phyloP scores from a whole-genome alignment of 2,113 vertebrate genomes.

The Cyphomyrus plagiostoma region DNA sequence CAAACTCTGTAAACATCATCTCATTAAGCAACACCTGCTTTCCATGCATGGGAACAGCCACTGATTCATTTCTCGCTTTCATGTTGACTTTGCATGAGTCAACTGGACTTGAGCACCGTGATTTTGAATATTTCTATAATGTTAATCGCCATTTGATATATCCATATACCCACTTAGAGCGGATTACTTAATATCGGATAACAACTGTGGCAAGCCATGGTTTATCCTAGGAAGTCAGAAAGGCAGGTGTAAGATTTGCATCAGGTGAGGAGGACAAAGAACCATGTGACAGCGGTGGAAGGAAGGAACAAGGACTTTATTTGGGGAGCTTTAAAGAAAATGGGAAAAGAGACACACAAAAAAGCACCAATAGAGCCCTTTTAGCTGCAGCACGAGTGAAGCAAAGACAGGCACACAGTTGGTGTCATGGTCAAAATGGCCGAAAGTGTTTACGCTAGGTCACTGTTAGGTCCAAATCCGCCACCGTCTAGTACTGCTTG shows the following conservation, averaged over 20 bases:
- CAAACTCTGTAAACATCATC: not conserved
- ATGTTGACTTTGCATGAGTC: not conserved
- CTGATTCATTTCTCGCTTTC: not conserved
- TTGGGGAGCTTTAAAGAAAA: not conserved
- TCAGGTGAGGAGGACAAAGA: not conserved
- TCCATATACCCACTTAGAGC: not conserved
- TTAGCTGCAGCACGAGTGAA: not conserved
- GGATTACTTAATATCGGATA: not conserved
- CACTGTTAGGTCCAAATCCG: not conserved
- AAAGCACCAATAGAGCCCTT: not conserved
- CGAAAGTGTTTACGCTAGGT: not conserved
- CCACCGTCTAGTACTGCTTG: not conserved
- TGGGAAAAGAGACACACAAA: not conserved
- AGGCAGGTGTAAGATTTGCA: not conserved
- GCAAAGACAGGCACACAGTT: not conserved
- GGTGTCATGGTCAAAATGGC: not conserved
- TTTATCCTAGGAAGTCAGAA: not conserved
- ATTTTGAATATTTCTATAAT: not conserved
- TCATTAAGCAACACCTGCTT: conserved; percentile 14
- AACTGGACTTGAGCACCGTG: not conserved
- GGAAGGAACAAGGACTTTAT: not conserved
- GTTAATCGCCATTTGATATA: not conserved
- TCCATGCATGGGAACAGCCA: not conserved
- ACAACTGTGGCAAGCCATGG: not conserved
- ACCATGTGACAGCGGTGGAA: not conserved